Evolutionary conservation across 2,888 invertebrate genomes (phyloP), one percentile per base, ranked within the genome.

Genomic region (Malthinus seriepunctatus): DNA sequence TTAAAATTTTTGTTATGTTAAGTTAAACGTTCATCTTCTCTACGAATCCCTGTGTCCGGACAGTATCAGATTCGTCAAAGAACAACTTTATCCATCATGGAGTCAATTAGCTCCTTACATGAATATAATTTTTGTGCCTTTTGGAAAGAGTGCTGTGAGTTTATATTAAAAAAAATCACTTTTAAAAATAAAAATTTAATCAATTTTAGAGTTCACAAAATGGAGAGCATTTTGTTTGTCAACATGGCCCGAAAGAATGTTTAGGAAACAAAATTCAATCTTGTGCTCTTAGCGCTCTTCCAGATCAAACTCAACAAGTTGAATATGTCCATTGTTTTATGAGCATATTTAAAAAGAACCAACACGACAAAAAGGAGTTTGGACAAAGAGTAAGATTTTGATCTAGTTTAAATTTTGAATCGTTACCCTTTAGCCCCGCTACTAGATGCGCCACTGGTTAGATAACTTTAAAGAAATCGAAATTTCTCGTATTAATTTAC

Each of bases 41-140:
- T 88, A 86, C 68, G 88, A 87, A 71, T 85, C 86, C 47, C 72
- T 83, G 31, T 87, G 87, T 59, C 82, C 85, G 1, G 87, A 88
- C 70, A 87, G 86, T 73, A 75, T 76, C 45, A 69, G 69, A 8
- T 88, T 88, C 68, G 80, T 88, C 56, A 67, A 73, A 4, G 67
- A 80, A 1, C 84, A 87, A 69, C 72, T 88, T 35, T 74, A 76
- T 37, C 85, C 85, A 1, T 74, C 81, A 0, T 79, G 84, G 70
- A 70, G 77, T 3, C 70, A 80, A 44, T 71, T 88, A 38, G 77
- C 81, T 7, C 70, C 81, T 8, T 80, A 82, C 66, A 69, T 87
- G 4, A 76, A 79, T 37, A 69, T 88, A 9, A 74, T 76, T 11
- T 75, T 87, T 32, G 78, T 88, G 46, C 87, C 88, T 1, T 88